phyloP scores from a whole-genome alignment of 64 coral and sea anemone genomes.

The Pachyseris speciosa region DNA sequence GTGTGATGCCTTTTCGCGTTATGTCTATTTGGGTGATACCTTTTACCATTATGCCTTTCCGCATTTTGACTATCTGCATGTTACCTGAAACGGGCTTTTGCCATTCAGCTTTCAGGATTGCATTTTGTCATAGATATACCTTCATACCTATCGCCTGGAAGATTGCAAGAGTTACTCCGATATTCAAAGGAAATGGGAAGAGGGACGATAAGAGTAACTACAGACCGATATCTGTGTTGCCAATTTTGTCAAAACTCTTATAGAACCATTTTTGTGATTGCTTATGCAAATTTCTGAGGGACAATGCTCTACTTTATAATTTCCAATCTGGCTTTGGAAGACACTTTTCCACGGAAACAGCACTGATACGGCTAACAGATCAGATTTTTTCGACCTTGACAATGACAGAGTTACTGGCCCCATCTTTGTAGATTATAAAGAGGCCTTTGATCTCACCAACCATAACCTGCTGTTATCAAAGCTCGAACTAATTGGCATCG shows the following conservation, averaged over 20 bases:
- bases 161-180: neutral
- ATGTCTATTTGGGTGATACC: no score
- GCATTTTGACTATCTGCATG: no score
- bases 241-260: conserved; percentile 37
- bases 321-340: conserved; percentile 43
- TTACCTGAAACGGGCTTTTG: no score
- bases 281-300: conserved; percentile 14
- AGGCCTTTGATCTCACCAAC: conserved; percentile 29
- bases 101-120: no score
- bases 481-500: neutral
- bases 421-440: conserved; percentile 39
- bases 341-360: conserved; percentile 42
- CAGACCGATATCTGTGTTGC: conserved; percentile 54
- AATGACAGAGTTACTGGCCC: conserved; percentile 15
- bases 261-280: conserved; percentile 37
- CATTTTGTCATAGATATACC: no score
- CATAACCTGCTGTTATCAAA: conserved; percentile 26
- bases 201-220: conserved; percentile 25
- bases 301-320: conserved; percentile 58
- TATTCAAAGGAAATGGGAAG: neutral
- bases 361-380: conserved; percentile 30
- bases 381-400: conserved; percentile 15
- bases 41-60: no score
- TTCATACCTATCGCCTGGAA: no score
- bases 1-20: no score